Evolutionary conservation across 2,113 vertebrate genomes (phyloP).

Genomic region (Hyla sarda): DNA sequence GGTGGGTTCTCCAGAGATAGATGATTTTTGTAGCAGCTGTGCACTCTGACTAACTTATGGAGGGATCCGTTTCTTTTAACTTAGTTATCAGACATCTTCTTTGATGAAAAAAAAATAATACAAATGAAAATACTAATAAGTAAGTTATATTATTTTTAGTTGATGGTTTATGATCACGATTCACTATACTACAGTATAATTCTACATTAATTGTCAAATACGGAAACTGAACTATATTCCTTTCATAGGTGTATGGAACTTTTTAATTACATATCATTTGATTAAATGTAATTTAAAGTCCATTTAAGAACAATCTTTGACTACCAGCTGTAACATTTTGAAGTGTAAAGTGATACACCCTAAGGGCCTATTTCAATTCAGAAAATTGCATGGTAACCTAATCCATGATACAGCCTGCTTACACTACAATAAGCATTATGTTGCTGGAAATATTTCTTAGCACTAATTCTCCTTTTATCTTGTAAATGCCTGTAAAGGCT

Average conservation of each 20-base stretch:
- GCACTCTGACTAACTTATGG: not conserved
- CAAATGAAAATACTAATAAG: not conserved
- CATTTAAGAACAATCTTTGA: constrained; percentile 47
- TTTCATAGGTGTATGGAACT: constrained; percentile 19
- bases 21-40: not conserved
- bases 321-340: constrained; percentile 41
- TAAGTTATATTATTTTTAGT: not conserved
- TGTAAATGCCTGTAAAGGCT: constrained; percentile 47
- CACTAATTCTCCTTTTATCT: constrained; percentile 37
- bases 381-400: constrained; percentile 55
- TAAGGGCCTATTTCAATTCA: constrained; percentile 32
- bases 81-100: too few species aligned
- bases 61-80: too few species aligned
- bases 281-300: constrained; percentile 36
- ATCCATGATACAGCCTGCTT: constrained; percentile 42
- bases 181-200: not conserved
- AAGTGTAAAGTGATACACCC: constrained; percentile 58
- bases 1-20: not conserved
- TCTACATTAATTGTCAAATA: not conserved
- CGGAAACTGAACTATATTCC: not conserved
- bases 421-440: constrained; percentile 53
- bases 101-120: not conserved
- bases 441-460: constrained; percentile 53
- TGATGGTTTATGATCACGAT: not conserved
- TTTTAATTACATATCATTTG: constrained; percentile 41